Base-by-base conservation (phyloP, 1,140 invertebrate species). In the Brachionus plicatilis region DNA sequence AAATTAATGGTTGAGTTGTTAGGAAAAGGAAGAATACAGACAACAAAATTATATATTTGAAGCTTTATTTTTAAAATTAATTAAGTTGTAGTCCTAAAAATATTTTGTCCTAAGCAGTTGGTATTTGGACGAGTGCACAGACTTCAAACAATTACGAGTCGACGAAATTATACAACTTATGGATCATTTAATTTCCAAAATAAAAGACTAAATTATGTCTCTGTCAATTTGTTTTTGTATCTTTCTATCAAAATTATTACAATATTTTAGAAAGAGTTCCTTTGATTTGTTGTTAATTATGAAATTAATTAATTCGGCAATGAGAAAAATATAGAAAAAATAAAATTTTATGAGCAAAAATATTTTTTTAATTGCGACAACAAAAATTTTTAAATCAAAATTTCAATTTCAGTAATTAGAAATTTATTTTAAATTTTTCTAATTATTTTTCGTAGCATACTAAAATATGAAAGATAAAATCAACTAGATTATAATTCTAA, bases 1-100 rank as follows among this genome's bases (percentile, higher is more conserved):
- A 43, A 43, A 6, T 37, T 72, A 20, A 72, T 43, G 68, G 68
- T 72, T 72, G 68, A 72, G 66, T 68, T 37, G 24, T 33, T 68
- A 24, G 66, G 66, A 68, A 27, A 68, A 68, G 66, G 66, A 68
- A 68, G 66, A 68, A 41, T 33, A 68, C 12, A 68, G 33, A 68
- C 33, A 68, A 68, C 12, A 68, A 68, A 68, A 68, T 68, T 68
- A 68, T 68, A 33, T 68, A 68, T 68, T 29, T 66, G 60, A 27
- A 66, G 12, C 4, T 66, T 53, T 20, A 60, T 27, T 60, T 60
- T 60, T 24, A n/a, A 72, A 72, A 17, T 72, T 47, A 72, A 72
- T 72, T 72, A 72, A 72, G 68, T 72, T 72, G 68, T 72, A 72
- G 6, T 43, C 9, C 24, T 14, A 68, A 68, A 68, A 68, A 27